phyloP scores from a whole-genome alignment of 2,113 vertebrate species.

The Ursus arctos region DNA sequence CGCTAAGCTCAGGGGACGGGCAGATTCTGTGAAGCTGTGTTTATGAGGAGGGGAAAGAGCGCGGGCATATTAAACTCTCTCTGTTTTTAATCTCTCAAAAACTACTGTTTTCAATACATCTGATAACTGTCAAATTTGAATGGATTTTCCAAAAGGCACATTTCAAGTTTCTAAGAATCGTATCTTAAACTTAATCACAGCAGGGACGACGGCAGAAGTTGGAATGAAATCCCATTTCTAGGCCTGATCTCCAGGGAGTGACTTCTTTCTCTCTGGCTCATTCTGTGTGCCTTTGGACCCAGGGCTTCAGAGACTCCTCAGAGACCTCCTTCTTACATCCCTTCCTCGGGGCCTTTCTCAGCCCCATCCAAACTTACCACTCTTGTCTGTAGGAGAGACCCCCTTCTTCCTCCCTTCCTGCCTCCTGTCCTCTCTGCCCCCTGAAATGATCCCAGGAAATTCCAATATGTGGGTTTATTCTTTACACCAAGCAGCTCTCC shows the following conservation, averaged over 20 bases:
- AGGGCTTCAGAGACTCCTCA: neutral
- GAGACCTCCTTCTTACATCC: rapidly evolving
- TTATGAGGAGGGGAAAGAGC: neutral
- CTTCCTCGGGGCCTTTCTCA: neutral
- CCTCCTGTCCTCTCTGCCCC: neutral
- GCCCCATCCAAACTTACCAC: rapidly evolving
- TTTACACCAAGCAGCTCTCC: neutral
- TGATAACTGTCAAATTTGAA: slow-evolving; percentile 47
- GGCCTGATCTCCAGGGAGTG: neutral
- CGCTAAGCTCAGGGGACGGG: neutral
- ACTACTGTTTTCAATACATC: slow-evolving; percentile 48
- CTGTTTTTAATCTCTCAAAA: slow-evolving; percentile 39
- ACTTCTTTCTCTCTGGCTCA: neutral
- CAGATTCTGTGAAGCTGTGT: neutral
- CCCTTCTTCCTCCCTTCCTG: neutral
- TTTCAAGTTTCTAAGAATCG: neutral
- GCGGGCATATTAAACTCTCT: neutral
- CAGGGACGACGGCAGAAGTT: neutral
- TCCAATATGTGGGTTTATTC: neutral
- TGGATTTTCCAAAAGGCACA: neutral
- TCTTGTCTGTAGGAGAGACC: neutral
- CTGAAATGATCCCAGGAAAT: neutral
- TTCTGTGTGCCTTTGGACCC: neutral
- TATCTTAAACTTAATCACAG: neutral
- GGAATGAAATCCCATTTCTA: neutral